A percentile compares a stretch with the other conserved stretches of the same genome.
Conservation (phyloP, 2,888 invertebrate genomes). For the Spodoptera littoralis region DNA sequence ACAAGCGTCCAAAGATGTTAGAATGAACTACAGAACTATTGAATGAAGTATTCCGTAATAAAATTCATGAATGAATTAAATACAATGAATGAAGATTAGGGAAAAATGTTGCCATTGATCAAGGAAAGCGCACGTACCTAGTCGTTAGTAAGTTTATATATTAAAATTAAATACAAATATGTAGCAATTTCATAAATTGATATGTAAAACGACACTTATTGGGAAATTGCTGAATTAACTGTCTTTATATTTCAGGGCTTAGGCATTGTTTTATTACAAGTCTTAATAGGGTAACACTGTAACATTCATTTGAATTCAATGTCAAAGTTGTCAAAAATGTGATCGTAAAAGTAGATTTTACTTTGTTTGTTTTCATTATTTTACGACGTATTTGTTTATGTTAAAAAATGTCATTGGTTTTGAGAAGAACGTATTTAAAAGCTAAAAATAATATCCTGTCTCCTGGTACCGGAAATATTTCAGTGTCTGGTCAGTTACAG, state of each 20-base stretch:
- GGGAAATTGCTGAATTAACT: too few relatives aligned
- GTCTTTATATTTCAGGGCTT: too few relatives aligned
- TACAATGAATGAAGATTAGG: background rate
- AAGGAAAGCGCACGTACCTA: background rate
- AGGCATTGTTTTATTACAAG: too few relatives aligned
- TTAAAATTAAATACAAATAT: constrained; percentile 2
- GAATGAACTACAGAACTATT: constrained; percentile 24
- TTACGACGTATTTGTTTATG: constrained; percentile 35
- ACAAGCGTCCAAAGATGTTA: background rate
- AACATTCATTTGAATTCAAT: background rate
- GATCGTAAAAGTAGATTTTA: constrained; percentile 11
- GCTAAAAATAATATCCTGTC: constrained; percentile 70
- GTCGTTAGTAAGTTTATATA: constrained; percentile 3
- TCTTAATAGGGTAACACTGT: background rate
- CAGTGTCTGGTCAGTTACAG: constrained; percentile 51
- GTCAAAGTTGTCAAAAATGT: constrained; percentile 42
- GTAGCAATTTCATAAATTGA: too few relatives aligned
- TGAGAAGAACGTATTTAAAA: constrained; percentile 76
- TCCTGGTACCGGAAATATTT: constrained; percentile 58
- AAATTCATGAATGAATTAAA: constrained; percentile 1
- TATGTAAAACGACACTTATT: too few relatives aligned
- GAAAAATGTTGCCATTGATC: constrained; percentile 7
- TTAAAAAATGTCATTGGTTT: constrained; percentile 71
- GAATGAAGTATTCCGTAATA: constrained; percentile 5
- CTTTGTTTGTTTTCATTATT: constrained; percentile 32